phyloP scores from a whole-genome alignment of 2,797 vertebrate genomes.

The Pantherophis alleghaniensis region DNA sequence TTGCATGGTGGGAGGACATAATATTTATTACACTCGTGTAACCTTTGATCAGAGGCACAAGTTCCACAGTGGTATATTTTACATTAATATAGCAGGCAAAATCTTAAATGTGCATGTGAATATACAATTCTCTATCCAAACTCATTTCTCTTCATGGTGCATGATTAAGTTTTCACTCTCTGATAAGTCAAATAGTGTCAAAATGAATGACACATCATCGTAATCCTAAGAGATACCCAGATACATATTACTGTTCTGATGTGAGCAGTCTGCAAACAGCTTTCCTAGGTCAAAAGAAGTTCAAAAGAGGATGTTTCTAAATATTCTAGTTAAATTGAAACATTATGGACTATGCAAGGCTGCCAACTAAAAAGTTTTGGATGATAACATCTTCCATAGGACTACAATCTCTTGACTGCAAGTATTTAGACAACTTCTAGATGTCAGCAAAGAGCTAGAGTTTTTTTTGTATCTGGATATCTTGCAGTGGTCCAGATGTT shows the following conservation, averaged over 20 bases:
- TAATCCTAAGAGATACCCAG: constrained; percentile 58
- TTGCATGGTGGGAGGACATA: constrained; percentile 81
- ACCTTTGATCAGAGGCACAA: constrained; percentile 72
- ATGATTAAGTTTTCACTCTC: constrained; percentile 68
- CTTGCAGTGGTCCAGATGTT: not conserved
- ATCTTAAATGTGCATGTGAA: constrained; percentile 68
- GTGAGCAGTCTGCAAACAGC: constrained; percentile 12
- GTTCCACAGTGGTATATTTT: constrained; percentile 74
- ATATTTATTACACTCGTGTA: constrained; percentile 83
- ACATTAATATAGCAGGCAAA: constrained; percentile 71
- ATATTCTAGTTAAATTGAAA: not conserved
- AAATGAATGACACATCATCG: constrained; percentile 26
- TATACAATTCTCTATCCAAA: constrained; percentile 65
- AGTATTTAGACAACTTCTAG: not conserved
- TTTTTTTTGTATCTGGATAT: not conserved
- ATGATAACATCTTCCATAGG: not conserved
- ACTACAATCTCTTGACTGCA: not conserved
- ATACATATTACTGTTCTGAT: constrained; percentile 26
- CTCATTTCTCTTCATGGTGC: constrained; percentile 45
- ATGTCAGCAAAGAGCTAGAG: not conserved
- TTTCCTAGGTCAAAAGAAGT: constrained; percentile 36
- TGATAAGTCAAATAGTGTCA: constrained; percentile 58
- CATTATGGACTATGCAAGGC: not conserved
- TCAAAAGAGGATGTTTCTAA: constrained; percentile 20
- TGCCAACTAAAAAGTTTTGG: not conserved